phyloP scores from a whole-genome alignment of 2,888 invertebrate species.

The Zonitis immaculata region DNA sequence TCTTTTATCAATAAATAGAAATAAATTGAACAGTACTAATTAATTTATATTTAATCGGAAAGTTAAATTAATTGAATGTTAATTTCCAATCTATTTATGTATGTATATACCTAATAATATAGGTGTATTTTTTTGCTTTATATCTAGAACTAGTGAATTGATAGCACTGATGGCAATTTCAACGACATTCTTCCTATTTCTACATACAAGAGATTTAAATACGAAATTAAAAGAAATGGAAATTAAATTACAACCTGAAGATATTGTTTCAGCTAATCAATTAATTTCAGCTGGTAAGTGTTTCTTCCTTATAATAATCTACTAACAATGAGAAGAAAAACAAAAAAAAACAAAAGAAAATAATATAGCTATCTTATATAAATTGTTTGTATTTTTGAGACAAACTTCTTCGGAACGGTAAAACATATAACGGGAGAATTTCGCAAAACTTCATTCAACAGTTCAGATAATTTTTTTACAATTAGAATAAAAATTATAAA shows the following conservation, averaged over 20 bases:
- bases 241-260: slow-evolving; percentile 64
- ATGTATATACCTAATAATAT: too few species aligned
- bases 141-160: slow-evolving; percentile 77
- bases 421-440: neutral
- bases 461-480: too few species aligned
- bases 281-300: slow-evolving; percentile 32
- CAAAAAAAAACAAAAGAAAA: too few species aligned
- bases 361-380: too few species aligned
- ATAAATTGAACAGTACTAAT: neutral
- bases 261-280: slow-evolving; percentile 52
- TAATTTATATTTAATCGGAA: neutral
- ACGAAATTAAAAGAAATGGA: slow-evolving; percentile 78
- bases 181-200: slow-evolving; percentile 77
- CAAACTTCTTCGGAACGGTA: neutral
- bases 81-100: too few species aligned
- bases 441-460: neutral
- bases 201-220: slow-evolving; percentile 78
- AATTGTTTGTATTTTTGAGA: neutral
- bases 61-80: neutral
- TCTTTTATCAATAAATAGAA: neutral
- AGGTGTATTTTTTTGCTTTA: too few species aligned
- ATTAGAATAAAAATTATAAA: too few species aligned
- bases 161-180: slow-evolving; percentile 78
- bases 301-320: too few species aligned
- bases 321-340: too few species aligned